Evolutionary conservation across 2,113 vertebrate genomes (phyloP), one percentile per base, ranked within the genome.

Genomic region (Chinchilla lanigera): DNA sequence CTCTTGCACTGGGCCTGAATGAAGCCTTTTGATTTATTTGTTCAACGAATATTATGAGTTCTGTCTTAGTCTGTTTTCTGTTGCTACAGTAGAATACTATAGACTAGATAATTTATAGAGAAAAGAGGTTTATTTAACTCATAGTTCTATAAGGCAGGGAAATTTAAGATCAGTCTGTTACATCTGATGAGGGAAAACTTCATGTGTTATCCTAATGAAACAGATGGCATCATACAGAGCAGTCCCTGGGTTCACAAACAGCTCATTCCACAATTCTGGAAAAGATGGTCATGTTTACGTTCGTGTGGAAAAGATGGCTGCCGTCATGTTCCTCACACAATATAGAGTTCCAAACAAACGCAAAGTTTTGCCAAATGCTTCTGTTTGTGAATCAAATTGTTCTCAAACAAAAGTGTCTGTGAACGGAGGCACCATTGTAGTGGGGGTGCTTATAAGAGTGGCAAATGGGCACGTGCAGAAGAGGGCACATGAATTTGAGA

Each of bases 1-100:
- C 26, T 92, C 26, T 28, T 33, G 28, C 11, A 47, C 41, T 35
- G 44, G 81, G 30, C 58, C 35, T 44, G 89, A 84, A 93, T 71
- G 19, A 35, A 89, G 22, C 22, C 17, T 94, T 93, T 93, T 93
- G 16, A 35, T 82, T 90, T 86, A n/a, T 96, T 92, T 85, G 60
- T 73, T 97, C 65, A 94, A 86, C 33, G 50, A 38, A 82, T 73
- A 41, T 95, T 86, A 69, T 92, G 65, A 92, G 56, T 44, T 38
- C 12, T 56, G 2, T 17, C 8, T 84, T 84, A 54, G 65, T 58
- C 19, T 67, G 7, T 85, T 58, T 95, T 86, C 33, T 78, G 4
- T 69, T 78, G 11, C 33, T 60, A n/a, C 22, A 67, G 67, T 11
- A 44, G 56, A 71, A 33, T 86, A 28, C 38, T 4, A 3, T 8